Base-by-base conservation (phyloP, 2,113 vertebrate genomes). In the Hemiprocne comata region DNA sequence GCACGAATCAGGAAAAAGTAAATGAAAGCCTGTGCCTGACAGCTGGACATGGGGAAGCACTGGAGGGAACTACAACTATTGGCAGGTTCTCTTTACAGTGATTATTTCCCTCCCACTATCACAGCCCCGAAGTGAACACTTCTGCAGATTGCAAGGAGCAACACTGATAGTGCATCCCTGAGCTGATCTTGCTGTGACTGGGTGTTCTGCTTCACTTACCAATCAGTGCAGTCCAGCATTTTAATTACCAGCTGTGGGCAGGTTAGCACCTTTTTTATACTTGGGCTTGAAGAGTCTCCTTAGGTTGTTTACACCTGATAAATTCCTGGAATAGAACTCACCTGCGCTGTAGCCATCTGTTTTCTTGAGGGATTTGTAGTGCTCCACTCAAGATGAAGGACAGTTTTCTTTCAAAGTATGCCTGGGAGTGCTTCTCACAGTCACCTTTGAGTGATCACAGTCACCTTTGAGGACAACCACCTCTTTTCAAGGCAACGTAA, bases 371-470 rank as follows among this genome's bases (percentile, higher is more conserved):
- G 36, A 87, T 86, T 6, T 65, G 44, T 14, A 80, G 54, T 13
- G 82, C 85, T 81, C 89, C 3, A 15, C 50, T 87, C 11, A 72
- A 48, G 11, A 91, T 70, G 14, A 93, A 82, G 17, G 48, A 4
- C 3, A 20, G 10, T 66, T 69, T 96, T 71, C 67, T 94, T 74
- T 74, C 96, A 78, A 97, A 85, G 23, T 80, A 51, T 48, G 91
- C 88, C 46, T 98, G 95, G 38, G 98, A 97, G 48, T 46, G 94
- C 75, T 97, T 94, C 64, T 98, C 98, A 14, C 40, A 42, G 40
- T 42, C 40, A 73, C 16, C 48, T 78, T 19, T 24, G 12, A 46
- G 66, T n/a, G n/a, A n/a, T 98, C 98, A 14, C 40, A 42, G 40
- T 42, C 40, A 73, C 16, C 48, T 78, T 19, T 24, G 12, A 46